Percentiles rank a stretch among this genome's conserved stretches.
phyloP scores from a whole-genome alignment of 2,113 vertebrate genomes.

The Mus musculus region DNA sequence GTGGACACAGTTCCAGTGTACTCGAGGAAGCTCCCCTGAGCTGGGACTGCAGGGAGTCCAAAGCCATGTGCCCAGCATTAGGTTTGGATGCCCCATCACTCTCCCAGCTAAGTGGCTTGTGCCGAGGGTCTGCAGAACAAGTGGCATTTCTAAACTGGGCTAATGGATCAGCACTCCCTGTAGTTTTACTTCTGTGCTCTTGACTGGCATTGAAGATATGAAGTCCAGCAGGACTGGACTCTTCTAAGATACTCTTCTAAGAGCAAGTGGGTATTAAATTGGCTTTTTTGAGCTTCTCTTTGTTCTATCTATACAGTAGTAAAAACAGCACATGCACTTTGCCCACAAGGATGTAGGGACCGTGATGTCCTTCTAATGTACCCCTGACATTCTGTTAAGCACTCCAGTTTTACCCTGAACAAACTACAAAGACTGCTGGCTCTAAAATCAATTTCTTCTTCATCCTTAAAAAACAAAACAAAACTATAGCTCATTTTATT shows the following conservation, averaged over 20 bases:
- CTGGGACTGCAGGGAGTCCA: not conserved
- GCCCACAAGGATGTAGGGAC: rapidly evolving
- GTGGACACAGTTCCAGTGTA: not conserved
- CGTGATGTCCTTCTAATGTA: not conserved
- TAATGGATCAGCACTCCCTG: not conserved
- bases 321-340: rapidly evolving
- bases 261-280: not conserved
- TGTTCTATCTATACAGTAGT: not conserved
- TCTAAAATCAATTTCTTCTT: not conserved
- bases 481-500: not conserved
- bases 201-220: not conserved
- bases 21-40: not conserved
- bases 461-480: not conserved
- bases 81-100: not conserved
- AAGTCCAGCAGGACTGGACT: too few species aligned
- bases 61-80: not conserved
- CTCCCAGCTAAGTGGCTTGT: not conserved
- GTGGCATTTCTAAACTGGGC: not conserved
- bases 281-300: not conserved
- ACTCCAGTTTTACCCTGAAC: not conserved
- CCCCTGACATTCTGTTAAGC: not conserved
- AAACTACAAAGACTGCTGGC: not conserved
- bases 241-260: not conserved
- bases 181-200: not conserved
- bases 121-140: not conserved